Evolutionary conservation across 2,888 invertebrate species (phyloP).

Genomic region (Hecatera dysodea): DNA sequence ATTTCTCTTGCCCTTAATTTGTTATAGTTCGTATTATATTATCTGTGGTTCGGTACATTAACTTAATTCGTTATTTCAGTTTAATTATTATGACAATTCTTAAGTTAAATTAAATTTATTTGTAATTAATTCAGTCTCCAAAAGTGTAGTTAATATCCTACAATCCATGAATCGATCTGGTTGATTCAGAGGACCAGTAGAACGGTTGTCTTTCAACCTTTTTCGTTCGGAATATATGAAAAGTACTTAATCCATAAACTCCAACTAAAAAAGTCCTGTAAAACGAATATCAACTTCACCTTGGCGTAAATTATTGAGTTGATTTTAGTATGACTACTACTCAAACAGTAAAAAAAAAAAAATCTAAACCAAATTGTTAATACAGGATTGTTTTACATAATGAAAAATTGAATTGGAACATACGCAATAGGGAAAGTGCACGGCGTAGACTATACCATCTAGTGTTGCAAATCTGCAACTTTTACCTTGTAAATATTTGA

Average conservation of each 20-base stretch:
- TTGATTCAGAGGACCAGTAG: not conserved
- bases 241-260: not conserved
- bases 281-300: not conserved
- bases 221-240: not conserved
- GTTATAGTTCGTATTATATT: no score
- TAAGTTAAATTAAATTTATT: slow-evolving; percentile 1
- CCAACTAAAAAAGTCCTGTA: not conserved
- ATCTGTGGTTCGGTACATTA: slow-evolving; percentile 23
- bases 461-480: no score
- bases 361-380: not conserved
- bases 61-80: slow-evolving; percentile 32
- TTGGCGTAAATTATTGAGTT: not conserved
- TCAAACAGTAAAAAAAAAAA: not conserved
- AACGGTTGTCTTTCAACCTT: not conserved
- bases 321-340: not conserved
- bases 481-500: no score
- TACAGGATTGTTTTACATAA: not conserved
- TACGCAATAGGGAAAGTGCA: no score
- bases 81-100: not conserved
- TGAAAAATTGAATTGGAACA: no score
- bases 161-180: not conserved
- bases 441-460: no score
- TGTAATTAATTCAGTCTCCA: not conserved
- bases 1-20: slow-evolving; percentile 56
- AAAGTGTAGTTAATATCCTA: slow-evolving; percentile 23